These are phyloP conservation scores for Aphaenogaster rudis DNA, from an alignment of 1,140 invertebrate genomes.

Conservation along the genomic window DNA sequence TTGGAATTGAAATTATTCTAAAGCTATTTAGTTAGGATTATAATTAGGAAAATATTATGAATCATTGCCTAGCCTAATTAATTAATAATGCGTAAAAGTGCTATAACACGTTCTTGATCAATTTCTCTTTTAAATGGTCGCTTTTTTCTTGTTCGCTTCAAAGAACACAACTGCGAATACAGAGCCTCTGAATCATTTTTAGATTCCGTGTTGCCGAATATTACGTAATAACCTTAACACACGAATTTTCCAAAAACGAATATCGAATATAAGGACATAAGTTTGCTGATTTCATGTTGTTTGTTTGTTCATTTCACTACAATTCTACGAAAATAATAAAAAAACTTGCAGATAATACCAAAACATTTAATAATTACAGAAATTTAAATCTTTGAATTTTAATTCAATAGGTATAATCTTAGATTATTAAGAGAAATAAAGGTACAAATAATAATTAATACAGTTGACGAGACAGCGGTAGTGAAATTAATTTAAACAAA, in stretches of 20 bases:
- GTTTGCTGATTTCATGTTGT: neutral
- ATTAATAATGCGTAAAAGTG: neutral
- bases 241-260: neutral
- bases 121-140: neutral
- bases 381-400: conserved; percentile 20
- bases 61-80: conserved; percentile 8
- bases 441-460: neutral
- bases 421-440: neutral
- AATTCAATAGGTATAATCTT: neutral
- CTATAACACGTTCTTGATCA: neutral
- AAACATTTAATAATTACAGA: neutral
- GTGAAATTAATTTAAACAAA: neutral
- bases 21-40: neutral
- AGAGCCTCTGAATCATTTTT: neutral
- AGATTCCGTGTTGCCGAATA: neutral
- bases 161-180: neutral
- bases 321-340: conserved; percentile 1
- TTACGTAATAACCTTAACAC: neutral
- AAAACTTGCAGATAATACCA: neutral
- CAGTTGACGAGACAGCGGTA: neutral
- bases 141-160: neutral
- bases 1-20: neutral
- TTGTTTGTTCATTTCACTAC: neutral
- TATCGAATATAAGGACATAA: neutral
- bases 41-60: neutral